Percentiles rank a stretch among this genome's conserved stretches.
Conservation (phyloP, 2,888 invertebrate genomes). For the Papilio elwesi region DNA sequence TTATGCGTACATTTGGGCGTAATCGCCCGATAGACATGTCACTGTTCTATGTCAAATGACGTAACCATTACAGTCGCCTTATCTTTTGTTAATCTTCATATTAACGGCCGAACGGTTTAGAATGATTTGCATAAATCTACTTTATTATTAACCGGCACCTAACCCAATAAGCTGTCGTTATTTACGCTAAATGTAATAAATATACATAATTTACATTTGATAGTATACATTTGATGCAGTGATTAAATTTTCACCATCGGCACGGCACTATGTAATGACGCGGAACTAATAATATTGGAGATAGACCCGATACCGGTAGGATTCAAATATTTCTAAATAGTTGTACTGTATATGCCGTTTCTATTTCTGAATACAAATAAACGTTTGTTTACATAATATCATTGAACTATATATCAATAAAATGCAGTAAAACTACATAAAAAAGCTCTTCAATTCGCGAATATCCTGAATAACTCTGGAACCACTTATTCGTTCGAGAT, state of each 20-base stretch:
- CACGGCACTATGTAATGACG: not conserved
- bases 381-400: too few relatives aligned
- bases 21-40: constrained; percentile 12
- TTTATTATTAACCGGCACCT: constrained; percentile 11
- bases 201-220: not conserved
- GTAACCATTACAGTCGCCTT: constrained; percentile 15
- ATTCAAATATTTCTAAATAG: too few relatives aligned
- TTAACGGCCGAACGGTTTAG: constrained; percentile 24
- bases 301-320: too few relatives aligned
- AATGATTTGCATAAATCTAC: constrained; percentile 33
- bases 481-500: too few relatives aligned
- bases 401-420: too few relatives aligned
- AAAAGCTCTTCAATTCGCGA: too few relatives aligned
- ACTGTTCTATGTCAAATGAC: constrained; percentile 13
- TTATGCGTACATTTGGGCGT: constrained; percentile 5
- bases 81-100: constrained; percentile 29
- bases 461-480: too few relatives aligned
- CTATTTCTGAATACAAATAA: too few relatives aligned
- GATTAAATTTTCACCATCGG: not conserved
- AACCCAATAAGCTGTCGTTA: constrained; percentile 6
- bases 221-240: not conserved
- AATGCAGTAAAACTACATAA: too few relatives aligned
- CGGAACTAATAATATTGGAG: too few relatives aligned
- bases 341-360: too few relatives aligned
- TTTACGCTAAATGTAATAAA: not conserved